phyloP scores from a whole-genome alignment of 1,140 invertebrate species.

The Ceratina calcarata region DNA sequence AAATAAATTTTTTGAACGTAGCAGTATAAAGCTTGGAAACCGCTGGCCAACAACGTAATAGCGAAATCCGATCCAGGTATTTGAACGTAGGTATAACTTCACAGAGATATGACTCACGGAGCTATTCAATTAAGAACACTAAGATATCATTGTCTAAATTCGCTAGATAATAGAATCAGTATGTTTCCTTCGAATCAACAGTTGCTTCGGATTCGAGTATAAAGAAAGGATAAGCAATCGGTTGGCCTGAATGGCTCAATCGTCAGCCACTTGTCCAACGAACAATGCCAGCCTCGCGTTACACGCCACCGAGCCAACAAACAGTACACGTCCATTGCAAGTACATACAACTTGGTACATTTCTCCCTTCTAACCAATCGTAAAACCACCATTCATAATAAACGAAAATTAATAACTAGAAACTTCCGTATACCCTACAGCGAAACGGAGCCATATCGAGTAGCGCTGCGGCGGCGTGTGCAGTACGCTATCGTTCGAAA shows the following conservation, averaged over 20 bases:
- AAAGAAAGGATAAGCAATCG: conserved; percentile 13
- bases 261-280: neutral
- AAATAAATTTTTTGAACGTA: too few species aligned
- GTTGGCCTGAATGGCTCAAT: conserved; percentile 6
- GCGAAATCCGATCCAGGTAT: neutral
- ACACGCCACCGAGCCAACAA: neutral
- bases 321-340: neutral
- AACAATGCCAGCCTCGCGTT: conserved; percentile 12
- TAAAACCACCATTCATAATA: neutral
- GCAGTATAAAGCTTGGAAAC: too few species aligned
- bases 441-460: neutral
- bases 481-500: conserved; percentile 1
- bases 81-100: neutral
- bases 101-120: neutral
- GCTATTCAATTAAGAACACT: neutral
- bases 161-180: neutral
- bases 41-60: too few species aligned
- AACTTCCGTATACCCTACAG: neutral
- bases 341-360: neutral
- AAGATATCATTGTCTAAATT: neutral
- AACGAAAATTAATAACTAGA: conserved; percentile 18
- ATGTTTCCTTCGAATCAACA: conserved; percentile 4
- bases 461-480: neutral
- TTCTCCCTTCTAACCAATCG: neutral
- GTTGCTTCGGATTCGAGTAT: neutral